Evolutionary conservation across 2,113 vertebrate genomes (phyloP).

Genomic region (Chaenogobius annularis): DNA sequence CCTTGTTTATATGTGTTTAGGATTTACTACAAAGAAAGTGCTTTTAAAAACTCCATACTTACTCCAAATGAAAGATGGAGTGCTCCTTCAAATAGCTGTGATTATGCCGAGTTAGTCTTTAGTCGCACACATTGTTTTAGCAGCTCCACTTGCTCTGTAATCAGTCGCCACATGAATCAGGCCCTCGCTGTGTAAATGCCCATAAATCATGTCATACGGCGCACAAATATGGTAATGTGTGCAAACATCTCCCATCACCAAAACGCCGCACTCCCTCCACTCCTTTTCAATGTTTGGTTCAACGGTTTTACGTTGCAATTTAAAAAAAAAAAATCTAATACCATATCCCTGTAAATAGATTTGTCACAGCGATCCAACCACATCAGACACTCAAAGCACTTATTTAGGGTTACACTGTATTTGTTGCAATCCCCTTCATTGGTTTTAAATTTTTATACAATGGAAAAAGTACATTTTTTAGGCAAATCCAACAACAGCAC

Average conservation of each 20-base stretch:
- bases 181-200: conserved; percentile 53
- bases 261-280: conserved; percentile 16
- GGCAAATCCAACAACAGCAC: too few relatives aligned
- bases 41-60: conserved; percentile 42
- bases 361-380: conserved; percentile 38
- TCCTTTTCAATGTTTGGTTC: conserved; percentile 30
- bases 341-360: conserved; percentile 12
- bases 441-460: too few relatives aligned
- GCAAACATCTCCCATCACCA: conserved; percentile 35
- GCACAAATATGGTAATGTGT: conserved; percentile 45
- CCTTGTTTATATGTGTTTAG: conserved; percentile 38
- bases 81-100: conserved; percentile 43
- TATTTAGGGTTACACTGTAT: background rate
- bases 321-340: conserved; percentile 7
- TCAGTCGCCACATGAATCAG: conserved; percentile 61
- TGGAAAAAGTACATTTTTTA: too few relatives aligned
- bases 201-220: conserved; percentile 57
- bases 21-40: conserved; percentile 27
- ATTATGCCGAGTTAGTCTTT: conserved; percentile 46
- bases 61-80: conserved; percentile 56
- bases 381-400: background rate
- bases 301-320: conserved; percentile 51
- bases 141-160: conserved; percentile 51
- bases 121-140: conserved; percentile 57
- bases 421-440: background rate